Evolutionary conservation across 2,888 invertebrate species (phyloP), one percentile per base, ranked within the genome.

Genomic region (Troilus luridus): DNA sequence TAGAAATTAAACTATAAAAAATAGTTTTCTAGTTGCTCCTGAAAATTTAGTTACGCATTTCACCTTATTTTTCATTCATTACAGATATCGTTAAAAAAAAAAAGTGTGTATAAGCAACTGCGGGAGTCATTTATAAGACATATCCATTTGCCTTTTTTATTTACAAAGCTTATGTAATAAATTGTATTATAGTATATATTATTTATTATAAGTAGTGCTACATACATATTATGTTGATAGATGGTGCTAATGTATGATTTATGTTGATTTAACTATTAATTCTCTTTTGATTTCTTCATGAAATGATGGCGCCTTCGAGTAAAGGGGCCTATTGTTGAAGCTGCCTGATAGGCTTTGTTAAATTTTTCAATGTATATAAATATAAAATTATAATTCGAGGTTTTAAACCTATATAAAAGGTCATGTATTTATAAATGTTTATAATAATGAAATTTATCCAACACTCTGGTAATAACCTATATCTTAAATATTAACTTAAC

Each of bases 361-460:
- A 88, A 88, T 9, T 89, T 59, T 60, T 67, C 89, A 54, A 89
- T 89, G 89, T 89, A 89, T 60, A 89, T 59, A 64, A 64, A 64
- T 62, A 64, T 21, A 59, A 60, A 81, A 81, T 81, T 89, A 89
- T 14, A 24, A 64, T 54, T 59, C 24, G 14, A 89, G 89, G 89
- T 89, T 89, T 62, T 64, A 62, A 89, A 89, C 89, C 89, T 88
- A n/a, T 88, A 62, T 41, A 41, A 5, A 67, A 81, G 81, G 54
- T 54, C 54, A 21, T 89, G 89, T 89, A 89, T 67, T 89, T 89
- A 89, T 89, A 89, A 67, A 89, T 89, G 89, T 89, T 89, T 89
- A 89, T 89, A 54, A 59, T 88, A 88, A n/a, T 60, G 67, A 24
- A 67, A 67, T 67, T 67, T 67, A 67, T 67, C 24, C 0, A 12